Base-by-base conservation (phyloP, 2,888 invertebrate species). In the Trichogramma dendrolimi region DNA sequence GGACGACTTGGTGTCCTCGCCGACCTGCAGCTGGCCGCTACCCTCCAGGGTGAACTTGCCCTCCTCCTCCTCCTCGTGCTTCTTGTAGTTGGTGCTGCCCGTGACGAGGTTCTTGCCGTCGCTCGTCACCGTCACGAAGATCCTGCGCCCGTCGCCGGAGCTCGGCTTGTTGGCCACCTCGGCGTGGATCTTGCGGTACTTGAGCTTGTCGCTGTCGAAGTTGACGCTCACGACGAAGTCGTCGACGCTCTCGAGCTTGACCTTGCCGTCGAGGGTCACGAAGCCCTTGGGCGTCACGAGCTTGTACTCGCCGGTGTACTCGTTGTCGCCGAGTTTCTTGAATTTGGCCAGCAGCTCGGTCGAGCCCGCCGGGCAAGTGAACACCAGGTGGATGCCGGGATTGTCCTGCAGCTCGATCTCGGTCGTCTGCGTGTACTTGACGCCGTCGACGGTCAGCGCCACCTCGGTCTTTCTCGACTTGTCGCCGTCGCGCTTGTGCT, bases 1-100 rank as follows among this genome's bases (percentile, higher is more conserved):
- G 0, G 88, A 87, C 10, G 86, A 85, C 68, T 87, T 86, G 63
- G 85, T 83, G 58, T 87, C 84, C 1, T 89, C 87, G 59, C 85
- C 84, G n/a, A 88, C 82, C 70, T 86, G 87, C 11, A 91, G 81
- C 48, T 84, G 85, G 1, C 92, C 92, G 6, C 86, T 87, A 1
- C 91, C 92, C 74, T 92, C 91, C 6, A 91, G 81, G 59, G 88
- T 87, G 57, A 84, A 82, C 74, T 90, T 90, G 10, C 85, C 85
- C 8, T 70, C 74, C 54, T 77, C 78, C 8, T 71, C 74, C 54
- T 77, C 78, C 62, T 87, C 86, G 67, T 88, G 87, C 64, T 86
- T 83, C 63, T 85, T 85, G 77, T 87, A 91, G 5, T 84, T 86
- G 2, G 88, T 87, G 72, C 86, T 87, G 68, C 92, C 91, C 70